Percentiles rank a stretch among this genome's conserved stretches.
Conservation (phyloP, 2,888 invertebrate genomes). For the Abscondita cerata region DNA sequence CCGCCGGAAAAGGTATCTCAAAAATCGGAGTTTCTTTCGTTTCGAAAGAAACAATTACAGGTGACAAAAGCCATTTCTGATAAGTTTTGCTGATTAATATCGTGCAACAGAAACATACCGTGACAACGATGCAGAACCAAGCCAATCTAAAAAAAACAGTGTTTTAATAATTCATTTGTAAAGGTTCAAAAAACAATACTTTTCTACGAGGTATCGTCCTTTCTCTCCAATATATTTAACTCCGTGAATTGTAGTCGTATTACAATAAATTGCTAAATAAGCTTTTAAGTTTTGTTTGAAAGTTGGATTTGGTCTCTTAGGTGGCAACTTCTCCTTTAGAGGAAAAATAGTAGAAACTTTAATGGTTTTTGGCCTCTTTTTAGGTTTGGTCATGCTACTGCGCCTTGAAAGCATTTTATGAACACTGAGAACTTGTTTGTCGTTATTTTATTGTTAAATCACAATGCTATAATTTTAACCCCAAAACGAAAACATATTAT, state of each 20-base stretch:
- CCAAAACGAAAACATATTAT: too few species aligned
- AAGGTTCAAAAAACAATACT: neutral
- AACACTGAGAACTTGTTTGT: too few species aligned
- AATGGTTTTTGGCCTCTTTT: too few species aligned
- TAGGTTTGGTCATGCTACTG: too few species aligned
- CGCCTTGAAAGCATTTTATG: too few species aligned
- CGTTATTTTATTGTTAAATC: too few species aligned
- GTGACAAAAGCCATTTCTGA: neutral
- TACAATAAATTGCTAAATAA: slow-evolving; percentile 14
- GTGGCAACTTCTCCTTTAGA: too few species aligned
- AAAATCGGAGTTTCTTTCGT: neutral
- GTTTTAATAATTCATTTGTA: too few species aligned
- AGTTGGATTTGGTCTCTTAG: too few species aligned
- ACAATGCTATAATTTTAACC: too few species aligned
- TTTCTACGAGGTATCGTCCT: slow-evolving; percentile 12
- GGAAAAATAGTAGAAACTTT: too few species aligned
- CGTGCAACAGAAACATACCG: neutral
- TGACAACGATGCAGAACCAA: neutral
- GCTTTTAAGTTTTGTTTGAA: slow-evolving; percentile 15
- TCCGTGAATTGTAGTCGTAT: slow-evolving; percentile 12
- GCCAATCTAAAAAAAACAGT: neutral
- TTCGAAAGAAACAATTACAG: slow-evolving; percentile 8
- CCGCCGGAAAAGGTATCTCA: slow-evolving; percentile 15
- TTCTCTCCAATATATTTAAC: slow-evolving; percentile 18
- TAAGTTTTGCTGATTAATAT: neutral